A percentile compares a stretch with the other conserved stretches of the same genome.
phyloP scores from a whole-genome alignment of 2,113 vertebrate genomes.

The Strix aluco region DNA sequence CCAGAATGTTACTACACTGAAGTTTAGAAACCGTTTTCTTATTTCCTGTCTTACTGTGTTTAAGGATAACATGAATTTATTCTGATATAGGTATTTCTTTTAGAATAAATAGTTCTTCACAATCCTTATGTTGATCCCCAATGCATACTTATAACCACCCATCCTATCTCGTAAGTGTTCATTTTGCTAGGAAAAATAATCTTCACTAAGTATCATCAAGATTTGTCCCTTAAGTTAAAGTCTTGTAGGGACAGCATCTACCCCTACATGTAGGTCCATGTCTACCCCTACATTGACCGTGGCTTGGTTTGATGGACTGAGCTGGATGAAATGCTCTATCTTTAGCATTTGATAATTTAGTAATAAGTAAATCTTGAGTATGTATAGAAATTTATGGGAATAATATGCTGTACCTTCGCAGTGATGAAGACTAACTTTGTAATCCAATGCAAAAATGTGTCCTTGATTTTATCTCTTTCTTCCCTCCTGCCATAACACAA shows the following conservation, averaged over 20 bases:
- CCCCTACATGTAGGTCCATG: no score
- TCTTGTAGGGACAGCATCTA: no score
- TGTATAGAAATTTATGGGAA: not conserved
- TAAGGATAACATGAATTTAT: not conserved
- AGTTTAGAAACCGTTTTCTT: not conserved
- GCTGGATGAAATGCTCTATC: not conserved
- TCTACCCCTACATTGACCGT: not conserved
- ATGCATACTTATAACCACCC: not conserved
- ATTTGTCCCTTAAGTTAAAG: not conserved
- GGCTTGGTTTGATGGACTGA: not conserved
- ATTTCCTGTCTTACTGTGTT: not conserved
- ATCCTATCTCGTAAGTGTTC: not conserved
- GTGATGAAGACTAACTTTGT: not conserved
- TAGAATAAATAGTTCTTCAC: not conserved
- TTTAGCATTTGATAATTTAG: not conserved
- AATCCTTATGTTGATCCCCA: not conserved
- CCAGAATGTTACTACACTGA: not conserved
- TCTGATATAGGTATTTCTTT: not conserved
- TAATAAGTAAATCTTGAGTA: not conserved
- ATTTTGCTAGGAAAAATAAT: not conserved
- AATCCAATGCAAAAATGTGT: not conserved
- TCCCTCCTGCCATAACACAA: not conserved
- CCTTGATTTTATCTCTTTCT: not conserved
- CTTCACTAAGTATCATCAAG: not conserved
- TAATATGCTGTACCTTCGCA: not conserved